Base-by-base conservation (phyloP, 2,113 vertebrate species). In the Gnathonemus longibarbis region DNA sequence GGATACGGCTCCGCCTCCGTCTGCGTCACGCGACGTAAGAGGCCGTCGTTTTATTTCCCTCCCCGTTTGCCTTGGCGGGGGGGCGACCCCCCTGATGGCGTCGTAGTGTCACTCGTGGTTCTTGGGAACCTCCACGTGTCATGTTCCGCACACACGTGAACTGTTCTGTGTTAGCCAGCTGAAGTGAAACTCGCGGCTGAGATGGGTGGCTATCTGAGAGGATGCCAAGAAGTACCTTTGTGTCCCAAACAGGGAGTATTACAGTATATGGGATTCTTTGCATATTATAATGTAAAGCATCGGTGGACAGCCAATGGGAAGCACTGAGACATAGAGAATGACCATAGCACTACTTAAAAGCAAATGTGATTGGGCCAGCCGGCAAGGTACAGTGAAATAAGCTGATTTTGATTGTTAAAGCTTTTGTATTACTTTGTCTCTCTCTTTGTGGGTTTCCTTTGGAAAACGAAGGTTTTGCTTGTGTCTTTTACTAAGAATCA, bases 371-470 rank as follows among this genome's bases (percentile, higher is more conserved):
- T 90, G 27, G 48, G 48, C 49, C 31, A 15, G 48, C 50, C 89
- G 91, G 90, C 90, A 50, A 27, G 91, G 91, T 92, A 93, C 93
- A 91, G 90, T 89, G 89, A 92, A 84, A 87, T 87, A 87, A 87
- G 85, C 85, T 87, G 27, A 52, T 53, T 53, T 89, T 85, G 88
- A 90, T 91, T 90, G 91, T 92, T 89, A 92, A 92, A 92, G 66
- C 88, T 84, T 91, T 84, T 85, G 88, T 91, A 31, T 84, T 84
- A 50, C 35, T 88, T 17, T 89, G 31, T 62, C 19, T 83, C 90
- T 89, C 27, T 58, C 88, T 92, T 56, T 93, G 21, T 50, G 77
- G 11, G 39, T 89, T 46, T 90, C 62, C 91, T 89, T 89, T 91
- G 91, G 35, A 86, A 39, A 92, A 89, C 27, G 53, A 85, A 49